Conservation (phyloP, 2,797 vertebrate genomes). For the Hirundo rustica region DNA sequence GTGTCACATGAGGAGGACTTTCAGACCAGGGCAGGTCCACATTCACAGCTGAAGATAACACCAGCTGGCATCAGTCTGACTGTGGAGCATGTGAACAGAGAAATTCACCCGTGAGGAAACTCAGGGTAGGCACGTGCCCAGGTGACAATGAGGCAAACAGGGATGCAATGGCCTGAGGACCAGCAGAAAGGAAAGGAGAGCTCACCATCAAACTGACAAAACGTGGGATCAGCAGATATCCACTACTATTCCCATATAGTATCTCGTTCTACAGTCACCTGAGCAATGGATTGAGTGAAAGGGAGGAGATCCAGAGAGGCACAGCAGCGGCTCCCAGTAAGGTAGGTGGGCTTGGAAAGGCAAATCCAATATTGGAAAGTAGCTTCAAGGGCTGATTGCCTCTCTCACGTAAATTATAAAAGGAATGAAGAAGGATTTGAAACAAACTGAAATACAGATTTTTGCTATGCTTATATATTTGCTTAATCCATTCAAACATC, state of each 20-base stretch:
- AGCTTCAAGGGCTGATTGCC: background rate
- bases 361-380: background rate
- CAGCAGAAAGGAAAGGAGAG: background rate
- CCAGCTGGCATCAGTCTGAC: background rate
- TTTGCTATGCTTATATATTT: background rate
- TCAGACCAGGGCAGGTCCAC: background rate
- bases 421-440: background rate
- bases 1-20: background rate
- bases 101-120: background rate
- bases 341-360: background rate
- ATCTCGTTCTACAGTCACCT: background rate
- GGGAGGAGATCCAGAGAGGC: background rate
- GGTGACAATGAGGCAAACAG: background rate
- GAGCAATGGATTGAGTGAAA: background rate
- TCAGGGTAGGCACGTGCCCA: fast-evolving
- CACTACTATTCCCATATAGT: background rate
- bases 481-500: background rate
- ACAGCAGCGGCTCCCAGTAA: background rate
- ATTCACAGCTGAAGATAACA: background rate
- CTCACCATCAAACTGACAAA: background rate
- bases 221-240: background rate
- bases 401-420: background rate
- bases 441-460: background rate
- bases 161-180: background rate
- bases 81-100: background rate